Percentiles rank a stretch among this genome's conserved stretches.
phyloP scores from a whole-genome alignment of 2,888 invertebrate species.

The Osedax frankpressi region DNA sequence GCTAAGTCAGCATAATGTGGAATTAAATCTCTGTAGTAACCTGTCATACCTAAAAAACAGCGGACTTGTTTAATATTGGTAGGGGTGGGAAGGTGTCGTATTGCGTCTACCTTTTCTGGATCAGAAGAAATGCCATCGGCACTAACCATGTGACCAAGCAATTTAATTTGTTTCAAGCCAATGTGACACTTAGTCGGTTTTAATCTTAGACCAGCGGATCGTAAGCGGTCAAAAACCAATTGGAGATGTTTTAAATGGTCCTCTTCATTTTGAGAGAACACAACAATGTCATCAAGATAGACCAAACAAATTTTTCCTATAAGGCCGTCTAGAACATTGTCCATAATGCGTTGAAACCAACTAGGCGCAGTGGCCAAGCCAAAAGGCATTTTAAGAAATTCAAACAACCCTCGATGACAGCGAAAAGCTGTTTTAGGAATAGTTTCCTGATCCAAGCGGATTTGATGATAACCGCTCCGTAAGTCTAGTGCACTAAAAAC shows the following conservation, averaged over 20 bases:
- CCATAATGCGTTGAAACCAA: conserved; percentile 22
- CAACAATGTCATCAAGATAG: conserved; percentile 25
- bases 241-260: conserved; percentile 19
- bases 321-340: conserved; percentile 5
- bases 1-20: conserved; percentile 13
- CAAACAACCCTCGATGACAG: conserved; percentile 16
- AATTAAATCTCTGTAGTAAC: conserved; percentile 17
- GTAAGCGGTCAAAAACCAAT: conserved; percentile 19
- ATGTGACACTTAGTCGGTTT: conserved; percentile 24
- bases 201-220: conserved; percentile 16
- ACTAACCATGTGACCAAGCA: conserved; percentile 21
- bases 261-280: conserved; percentile 5
- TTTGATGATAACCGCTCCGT: no score
- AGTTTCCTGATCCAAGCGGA: conserved; percentile 14
- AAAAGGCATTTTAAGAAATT: conserved; percentile 24
- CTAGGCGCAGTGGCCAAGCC: conserved; percentile 24
- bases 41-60: conserved; percentile 15
- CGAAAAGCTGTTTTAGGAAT: conserved; percentile 23
- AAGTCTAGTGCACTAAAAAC: conserved; percentile 22
- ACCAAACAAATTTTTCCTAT: conserved; percentile 13
- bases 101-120: conserved; percentile 21
- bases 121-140: conserved; percentile 21
- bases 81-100: conserved; percentile 15
- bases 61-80: not conserved
- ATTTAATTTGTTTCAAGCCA: conserved; percentile 11